Evolutionary conservation across 2,888 invertebrate genomes (phyloP).

Genomic region (Syrphus vitripennis): DNA sequence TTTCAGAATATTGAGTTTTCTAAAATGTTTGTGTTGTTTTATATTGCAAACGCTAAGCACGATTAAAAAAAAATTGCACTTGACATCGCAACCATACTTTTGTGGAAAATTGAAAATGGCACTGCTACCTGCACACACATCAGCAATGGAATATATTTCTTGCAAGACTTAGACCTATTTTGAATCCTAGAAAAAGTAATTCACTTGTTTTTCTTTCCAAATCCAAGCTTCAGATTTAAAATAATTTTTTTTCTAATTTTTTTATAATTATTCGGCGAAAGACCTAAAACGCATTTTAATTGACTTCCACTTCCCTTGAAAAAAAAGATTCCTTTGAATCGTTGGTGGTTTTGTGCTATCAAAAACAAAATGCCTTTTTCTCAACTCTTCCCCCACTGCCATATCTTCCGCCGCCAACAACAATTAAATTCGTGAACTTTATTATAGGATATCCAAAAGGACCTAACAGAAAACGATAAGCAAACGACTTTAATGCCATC

Average conservation of each 20-base stretch:
- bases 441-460: slow-evolving; percentile 57
- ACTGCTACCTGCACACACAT: too few species aligned
- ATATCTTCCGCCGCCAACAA: not conserved
- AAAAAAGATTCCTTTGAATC: slow-evolving; percentile 8
- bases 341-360: slow-evolving; percentile 4
- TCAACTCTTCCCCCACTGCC: not conserved
- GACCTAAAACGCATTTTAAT: slow-evolving; percentile 72
- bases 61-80: too few species aligned
- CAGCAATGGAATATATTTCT: too few species aligned
- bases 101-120: too few species aligned
- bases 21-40: too few species aligned
- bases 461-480: slow-evolving; percentile 52
- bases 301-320: slow-evolving; percentile 48
- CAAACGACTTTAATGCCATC: slow-evolving; percentile 64
- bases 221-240: too few species aligned
- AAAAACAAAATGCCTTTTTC: slow-evolving; percentile 12
- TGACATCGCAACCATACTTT: too few species aligned
- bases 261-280: slow-evolving; percentile 39
- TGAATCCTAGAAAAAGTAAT: too few species aligned
- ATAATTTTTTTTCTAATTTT: not conserved
- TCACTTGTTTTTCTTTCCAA: too few species aligned
- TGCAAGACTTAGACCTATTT: too few species aligned
- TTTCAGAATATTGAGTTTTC: too few species aligned
- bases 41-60: too few species aligned
- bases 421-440: slow-evolving; percentile 43